Percentiles rank a stretch among this genome's conserved stretches.
These are phyloP conservation scores for Chloroclysta siterata DNA, from an alignment of 2,888 invertebrate species.

Conservation along the genomic window DNA sequence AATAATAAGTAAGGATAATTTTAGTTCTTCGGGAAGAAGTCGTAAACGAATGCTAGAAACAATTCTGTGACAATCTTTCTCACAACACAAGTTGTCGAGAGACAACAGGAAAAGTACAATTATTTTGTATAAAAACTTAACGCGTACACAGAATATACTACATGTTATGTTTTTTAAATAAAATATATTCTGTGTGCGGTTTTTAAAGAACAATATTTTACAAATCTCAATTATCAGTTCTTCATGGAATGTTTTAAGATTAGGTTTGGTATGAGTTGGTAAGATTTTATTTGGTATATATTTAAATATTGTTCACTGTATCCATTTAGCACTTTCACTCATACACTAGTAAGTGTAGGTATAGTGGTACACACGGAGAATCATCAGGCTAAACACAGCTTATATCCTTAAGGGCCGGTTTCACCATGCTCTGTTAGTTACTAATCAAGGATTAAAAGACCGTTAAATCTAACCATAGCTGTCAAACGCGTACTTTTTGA, in stretches of 20 bases:
- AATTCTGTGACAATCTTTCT: neutral
- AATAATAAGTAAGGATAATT: too few relatives aligned
- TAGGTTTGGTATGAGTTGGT: slow-evolving; percentile 7
- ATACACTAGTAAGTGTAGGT: too few relatives aligned
- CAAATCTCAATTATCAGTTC: slow-evolving; percentile 28
- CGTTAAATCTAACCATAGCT: too few relatives aligned
- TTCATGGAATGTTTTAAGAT: slow-evolving; percentile 13
- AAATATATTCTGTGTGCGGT: slow-evolving; percentile 11
- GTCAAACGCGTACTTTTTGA: too few relatives aligned
- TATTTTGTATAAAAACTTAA: slow-evolving; percentile 11
- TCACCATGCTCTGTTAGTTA: too few relatives aligned
- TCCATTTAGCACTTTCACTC: too few relatives aligned
- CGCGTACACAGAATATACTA: neutral
- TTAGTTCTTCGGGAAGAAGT: neutral
- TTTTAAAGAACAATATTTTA: slow-evolving; percentile 6
- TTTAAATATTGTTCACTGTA: neutral
- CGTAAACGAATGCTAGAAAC: neutral
- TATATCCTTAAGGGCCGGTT: too few relatives aligned
- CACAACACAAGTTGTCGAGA: too few relatives aligned
- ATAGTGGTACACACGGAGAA: too few relatives aligned
- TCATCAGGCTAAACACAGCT: too few relatives aligned
- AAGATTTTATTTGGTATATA: neutral
- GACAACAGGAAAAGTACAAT: neutral
- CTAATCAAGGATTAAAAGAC: too few relatives aligned
- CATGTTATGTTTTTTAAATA: neutral